Base-by-base conservation (phyloP, 2,113 vertebrate genomes). In the Eptesicus fuscus region DNA sequence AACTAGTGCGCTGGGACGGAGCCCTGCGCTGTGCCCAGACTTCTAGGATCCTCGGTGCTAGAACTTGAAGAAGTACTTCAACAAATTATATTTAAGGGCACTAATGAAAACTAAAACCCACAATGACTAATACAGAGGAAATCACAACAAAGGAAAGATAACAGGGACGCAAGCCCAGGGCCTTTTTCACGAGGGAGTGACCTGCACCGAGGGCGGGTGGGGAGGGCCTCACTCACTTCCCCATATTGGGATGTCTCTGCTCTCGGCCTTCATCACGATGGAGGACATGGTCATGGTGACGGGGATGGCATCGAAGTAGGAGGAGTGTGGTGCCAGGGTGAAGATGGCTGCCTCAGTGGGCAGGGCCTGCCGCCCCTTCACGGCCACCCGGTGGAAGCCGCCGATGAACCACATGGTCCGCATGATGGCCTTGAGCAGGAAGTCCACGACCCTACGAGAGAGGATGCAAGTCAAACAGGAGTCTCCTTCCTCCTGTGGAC, bases 241-340 rank as follows among this genome's bases (percentile, higher is more conserved):
- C 99, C 99, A 99, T 28, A 99, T 95, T 35, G 99, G 99, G 98
- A 99, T 99, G 97, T 99, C 99, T 97, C 99, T 99, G 98, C 99
- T 99, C 98, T 99, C 99, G 1, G 99, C 98, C 97, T 99, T 99
- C 98, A 99, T 98, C 91, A 99, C 99, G 28, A 99, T 99, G 95
- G 99, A 99, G 51, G 99, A 99, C 97, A 99, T 99, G 37, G 99
- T 99, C 99, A 99, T 99, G 74, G 99, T 99, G 95, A 99, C 99
- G 0, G 99, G 99, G 97, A 99, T 99, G 97, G 99, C 99, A 40
- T 99, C 99, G 0, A 99, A 99, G 97, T 99, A 99, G 32, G 99
- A 99, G 3, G 99, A 99, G 97, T 99, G 99, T 0, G 99, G 99
- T 0, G 99, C 99, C 95, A 99, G 98, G 0, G 99, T 99, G 92